These are phyloP conservation scores for Drosophila parvula DNA, from an alignment of 1,140 invertebrate species.

Conservation along the genomic window DNA sequence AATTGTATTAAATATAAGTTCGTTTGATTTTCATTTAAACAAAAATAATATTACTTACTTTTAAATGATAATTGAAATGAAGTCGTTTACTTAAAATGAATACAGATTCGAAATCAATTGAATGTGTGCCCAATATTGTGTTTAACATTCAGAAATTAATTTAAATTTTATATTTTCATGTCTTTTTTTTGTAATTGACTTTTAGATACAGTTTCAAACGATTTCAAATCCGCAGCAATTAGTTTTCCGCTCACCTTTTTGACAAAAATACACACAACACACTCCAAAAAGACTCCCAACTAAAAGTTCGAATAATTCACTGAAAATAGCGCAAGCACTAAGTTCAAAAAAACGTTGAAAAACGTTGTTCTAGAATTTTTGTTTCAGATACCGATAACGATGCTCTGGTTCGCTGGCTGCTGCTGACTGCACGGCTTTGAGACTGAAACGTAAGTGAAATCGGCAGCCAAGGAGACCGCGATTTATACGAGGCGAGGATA, in stretches of 20 bases:
- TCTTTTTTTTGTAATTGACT: background rate
- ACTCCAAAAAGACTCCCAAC: background rate
- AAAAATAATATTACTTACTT: too few species aligned
- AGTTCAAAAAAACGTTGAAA: slow-evolving; percentile 26
- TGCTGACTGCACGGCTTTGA: slow-evolving; percentile 68
- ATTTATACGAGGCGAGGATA: slow-evolving; percentile 77
- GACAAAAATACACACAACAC: slow-evolving; percentile 34
- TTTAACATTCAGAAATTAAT: background rate
- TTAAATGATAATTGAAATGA: too few species aligned
- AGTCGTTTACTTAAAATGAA: too few species aligned
- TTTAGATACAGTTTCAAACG: slow-evolving; percentile 4
- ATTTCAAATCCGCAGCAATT: background rate
- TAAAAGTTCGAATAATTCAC: slow-evolving; percentile 4
- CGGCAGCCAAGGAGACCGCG: slow-evolving; percentile 60
- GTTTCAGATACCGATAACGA: slow-evolving; percentile 48
- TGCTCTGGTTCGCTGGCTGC: slow-evolving; percentile 17
- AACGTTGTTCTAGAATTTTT: slow-evolving; percentile 20
- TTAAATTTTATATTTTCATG: background rate
- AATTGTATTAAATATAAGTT: too few species aligned
- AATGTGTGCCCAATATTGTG: background rate
- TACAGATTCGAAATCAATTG: background rate
- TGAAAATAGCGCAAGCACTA: slow-evolving; percentile 47
- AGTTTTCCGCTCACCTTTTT: slow-evolving; percentile 39
- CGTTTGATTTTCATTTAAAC: too few species aligned
- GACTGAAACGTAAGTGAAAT: slow-evolving; percentile 78